A percentile compares a stretch with the other conserved stretches of the same genome.
Evolutionary conservation across 35 echinoderm and acorn worm genomes (phyloP).

Genomic region (Strongylocentrotus purpuratus): DNA sequence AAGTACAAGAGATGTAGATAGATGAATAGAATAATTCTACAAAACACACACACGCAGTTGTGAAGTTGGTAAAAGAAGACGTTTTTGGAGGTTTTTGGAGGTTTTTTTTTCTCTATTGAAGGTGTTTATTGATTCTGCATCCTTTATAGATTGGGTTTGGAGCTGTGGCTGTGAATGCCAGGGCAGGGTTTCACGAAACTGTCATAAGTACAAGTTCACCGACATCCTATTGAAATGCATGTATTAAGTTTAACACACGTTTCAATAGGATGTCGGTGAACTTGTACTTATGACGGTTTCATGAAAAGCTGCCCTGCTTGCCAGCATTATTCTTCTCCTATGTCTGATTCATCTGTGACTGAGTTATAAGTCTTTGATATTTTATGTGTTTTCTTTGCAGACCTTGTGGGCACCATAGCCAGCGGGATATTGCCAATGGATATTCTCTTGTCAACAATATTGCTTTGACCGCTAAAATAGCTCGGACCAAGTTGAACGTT

Average conservation of each 20-base stretch:
- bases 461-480: constrained; percentile 65
- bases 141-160: not conserved
- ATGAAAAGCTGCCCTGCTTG: too few relatives aligned
- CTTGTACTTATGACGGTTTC: too few relatives aligned
- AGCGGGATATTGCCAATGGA: constrained; percentile 56
- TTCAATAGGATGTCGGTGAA: too few relatives aligned
- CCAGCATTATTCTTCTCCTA: not conserved
- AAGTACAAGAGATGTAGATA: not conserved
- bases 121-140: not conserved
- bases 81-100: not conserved
- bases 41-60: not conserved
- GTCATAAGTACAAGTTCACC: too few relatives aligned
- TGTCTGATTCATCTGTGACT: not conserved
- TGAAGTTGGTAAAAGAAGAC: not conserved
- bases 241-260: too few relatives aligned
- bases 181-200: too few relatives aligned
- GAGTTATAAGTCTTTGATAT: not conserved
- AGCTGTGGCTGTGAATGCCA: not conserved
- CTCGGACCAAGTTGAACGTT: constrained; percentile 60
- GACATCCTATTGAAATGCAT: too few relatives aligned
- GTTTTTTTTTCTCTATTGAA: not conserved
- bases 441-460: constrained; percentile 68
- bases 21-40: not conserved
- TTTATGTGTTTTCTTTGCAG: constrained; percentile 42
- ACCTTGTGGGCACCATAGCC: constrained; percentile 67